Evolutionary conservation across 2,113 vertebrate species (phyloP).

Genomic region (Cavia aperea): DNA sequence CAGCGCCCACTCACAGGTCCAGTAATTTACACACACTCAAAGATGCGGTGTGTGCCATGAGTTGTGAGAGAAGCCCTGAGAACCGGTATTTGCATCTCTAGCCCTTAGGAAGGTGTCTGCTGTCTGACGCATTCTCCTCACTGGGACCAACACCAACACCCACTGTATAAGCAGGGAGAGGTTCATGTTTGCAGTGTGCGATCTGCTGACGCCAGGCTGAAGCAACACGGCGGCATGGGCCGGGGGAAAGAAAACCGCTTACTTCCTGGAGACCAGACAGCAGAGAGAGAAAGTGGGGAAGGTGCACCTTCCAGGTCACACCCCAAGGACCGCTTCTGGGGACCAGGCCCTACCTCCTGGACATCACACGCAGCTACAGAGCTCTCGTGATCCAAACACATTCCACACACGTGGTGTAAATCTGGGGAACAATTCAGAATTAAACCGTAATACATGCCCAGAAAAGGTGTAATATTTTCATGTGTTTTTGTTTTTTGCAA

Average conservation of each 20-base stretch:
- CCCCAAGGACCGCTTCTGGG: background rate
- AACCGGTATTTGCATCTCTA: background rate
- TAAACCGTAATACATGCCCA: background rate
- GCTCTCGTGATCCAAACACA: background rate
- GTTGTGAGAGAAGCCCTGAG: background rate
- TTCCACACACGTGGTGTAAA: background rate
- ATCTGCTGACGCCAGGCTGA: background rate
- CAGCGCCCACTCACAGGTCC: too few relatives aligned
- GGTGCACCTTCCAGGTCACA: background rate
- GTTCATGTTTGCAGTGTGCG: background rate
- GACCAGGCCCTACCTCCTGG: background rate
- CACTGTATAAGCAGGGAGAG: background rate
- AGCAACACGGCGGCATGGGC: background rate
- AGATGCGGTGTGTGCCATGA: background rate
- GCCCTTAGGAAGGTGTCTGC: background rate
- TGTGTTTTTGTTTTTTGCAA: background rate
- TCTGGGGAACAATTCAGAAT: background rate
- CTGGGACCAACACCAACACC: background rate
- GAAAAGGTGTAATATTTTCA: too few relatives aligned
- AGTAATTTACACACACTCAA: too few relatives aligned
- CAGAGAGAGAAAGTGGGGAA: background rate
- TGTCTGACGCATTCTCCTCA: background rate
- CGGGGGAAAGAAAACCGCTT: background rate
- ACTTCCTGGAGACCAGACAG: background rate
- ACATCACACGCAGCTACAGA: background rate